Conservation (phyloP, 2,888 invertebrate species). For the Linnaemya tessellans region DNA sequence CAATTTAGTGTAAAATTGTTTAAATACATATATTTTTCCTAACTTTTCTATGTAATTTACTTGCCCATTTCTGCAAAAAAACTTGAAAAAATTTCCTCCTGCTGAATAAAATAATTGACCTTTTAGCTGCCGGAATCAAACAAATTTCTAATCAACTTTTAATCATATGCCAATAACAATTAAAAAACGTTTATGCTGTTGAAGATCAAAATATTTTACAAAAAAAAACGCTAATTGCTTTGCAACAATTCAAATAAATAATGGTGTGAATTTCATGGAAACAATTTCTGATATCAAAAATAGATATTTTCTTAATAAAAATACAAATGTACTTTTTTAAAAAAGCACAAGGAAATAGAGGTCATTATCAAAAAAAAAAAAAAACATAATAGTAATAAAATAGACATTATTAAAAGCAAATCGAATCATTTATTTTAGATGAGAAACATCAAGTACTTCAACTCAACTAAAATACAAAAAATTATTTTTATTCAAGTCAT, state of each 20-base stretch:
- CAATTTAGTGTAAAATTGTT: too few species aligned
- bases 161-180: slow-evolving; percentile 56
- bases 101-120: slow-evolving; percentile 16
- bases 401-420: not conserved
- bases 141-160: slow-evolving; percentile 29
- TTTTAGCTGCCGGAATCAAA: slow-evolving; percentile 58
- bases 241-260: slow-evolving; percentile 22
- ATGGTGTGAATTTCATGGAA: slow-evolving; percentile 34
- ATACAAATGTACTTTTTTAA: slow-evolving; percentile 18
- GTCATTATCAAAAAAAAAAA: slow-evolving; percentile 55
- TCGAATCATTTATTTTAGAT: slow-evolving; percentile 3
- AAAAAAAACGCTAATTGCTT: slow-evolving; percentile 40
- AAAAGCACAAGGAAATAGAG: slow-evolving; percentile 63
- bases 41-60: too few species aligned
- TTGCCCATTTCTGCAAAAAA: too few species aligned
- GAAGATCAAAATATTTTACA: slow-evolving; percentile 24
- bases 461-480: slow-evolving; percentile 2
- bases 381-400: too few species aligned
- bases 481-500: slow-evolving; percentile 10
- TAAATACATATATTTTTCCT: too few species aligned
- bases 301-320: not conserved
- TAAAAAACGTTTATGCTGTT: slow-evolving; percentile 51
- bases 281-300: slow-evolving; percentile 32
- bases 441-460: slow-evolving; percentile 37
- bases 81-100: not conserved